Base-by-base conservation (phyloP, 2,113 vertebrate species). In the Lepus europaeus region DNA sequence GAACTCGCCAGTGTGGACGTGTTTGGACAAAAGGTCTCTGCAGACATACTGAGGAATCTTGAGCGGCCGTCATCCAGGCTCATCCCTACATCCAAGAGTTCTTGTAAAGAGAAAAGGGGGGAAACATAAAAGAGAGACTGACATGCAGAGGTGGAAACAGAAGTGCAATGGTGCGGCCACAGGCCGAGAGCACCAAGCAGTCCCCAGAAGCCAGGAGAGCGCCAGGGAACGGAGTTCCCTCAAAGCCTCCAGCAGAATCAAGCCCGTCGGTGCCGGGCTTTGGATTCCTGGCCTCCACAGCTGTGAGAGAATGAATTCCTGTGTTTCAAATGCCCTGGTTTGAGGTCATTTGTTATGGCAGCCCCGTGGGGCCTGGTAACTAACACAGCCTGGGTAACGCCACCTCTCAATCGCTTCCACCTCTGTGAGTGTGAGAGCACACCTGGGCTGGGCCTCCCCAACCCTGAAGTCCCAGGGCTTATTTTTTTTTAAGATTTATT, bases 251-350 rank as follows among this genome's bases (percentile, higher is more conserved):
- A 45, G 39, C 74, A 72, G 74, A 74, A 33, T 23, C 81, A 76
- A 70, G 0, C 9, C 4, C 31, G 7, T 8, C 74, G 70, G 31
- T 33, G 8, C 22, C 78, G 29, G 20, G 72, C 63, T 94, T 79
- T 77, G 27, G n/a, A 68, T 51, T 86, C 89, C 74, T 77, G 68
- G n/a, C 20, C 29, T 74, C 76, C 9, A 74, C 59, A 88, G 53
- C 53, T 16, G 10, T 39, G 23, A 91, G n/a, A 16, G 1, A 36
- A 73, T 59, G 17, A 11, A 51, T 56, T 33, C 80, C 59, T 61
- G 6, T 64, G 27, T 70, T 33, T 77, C 6, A 64, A 88, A 53
- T 12, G 12, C 31, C 45, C 56, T 68, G 31, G 68, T 80, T 93
- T 61, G 78, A 85, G 31, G 68, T 92, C 17, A 22, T 53, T n/a